These are phyloP conservation scores for Chaenodraco wilsoni DNA, from an alignment of 2,797 vertebrate species.

Conservation along the genomic window DNA sequence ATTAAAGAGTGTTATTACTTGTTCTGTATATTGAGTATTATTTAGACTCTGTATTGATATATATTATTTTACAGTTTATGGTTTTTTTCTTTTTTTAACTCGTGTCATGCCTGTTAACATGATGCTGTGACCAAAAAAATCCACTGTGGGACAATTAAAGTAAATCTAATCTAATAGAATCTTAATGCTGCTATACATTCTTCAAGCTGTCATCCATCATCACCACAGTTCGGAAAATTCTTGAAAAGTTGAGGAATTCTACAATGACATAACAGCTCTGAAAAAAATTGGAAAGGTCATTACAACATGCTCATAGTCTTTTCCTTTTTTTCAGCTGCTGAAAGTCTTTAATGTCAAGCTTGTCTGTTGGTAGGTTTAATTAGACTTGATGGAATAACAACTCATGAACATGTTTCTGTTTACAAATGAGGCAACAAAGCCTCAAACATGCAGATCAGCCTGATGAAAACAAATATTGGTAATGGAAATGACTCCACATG, in stretches of 20 bases:
- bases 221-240: slow-evolving; percentile 25
- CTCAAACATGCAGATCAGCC: slow-evolving; percentile 44
- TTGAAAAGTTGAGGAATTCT: slow-evolving; percentile 30
- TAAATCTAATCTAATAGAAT: background rate
- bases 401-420: slow-evolving; percentile 49
- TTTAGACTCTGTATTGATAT: too few species aligned
- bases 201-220: slow-evolving; percentile 17
- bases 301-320: slow-evolving; percentile 18
- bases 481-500: slow-evolving; percentile 42
- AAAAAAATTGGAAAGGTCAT: slow-evolving; percentile 62
- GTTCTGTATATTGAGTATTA: too few species aligned
- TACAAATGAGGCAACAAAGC: slow-evolving; percentile 48
- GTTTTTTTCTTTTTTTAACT: too few species aligned
- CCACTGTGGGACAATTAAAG: too few species aligned
- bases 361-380: slow-evolving; percentile 63
- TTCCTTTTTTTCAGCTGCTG: slow-evolving; percentile 23
- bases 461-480: slow-evolving; percentile 52
- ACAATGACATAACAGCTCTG: slow-evolving; percentile 10
- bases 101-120: too few species aligned
- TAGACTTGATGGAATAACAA: slow-evolving; percentile 69
- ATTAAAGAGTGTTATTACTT: too few species aligned
- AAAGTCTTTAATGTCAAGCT: slow-evolving; percentile 67
- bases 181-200: slow-evolving; percentile 13
- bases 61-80: too few species aligned
- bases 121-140: too few species aligned